Base-by-base conservation (phyloP, 2,888 invertebrate species). In the Macropis europaea region DNA sequence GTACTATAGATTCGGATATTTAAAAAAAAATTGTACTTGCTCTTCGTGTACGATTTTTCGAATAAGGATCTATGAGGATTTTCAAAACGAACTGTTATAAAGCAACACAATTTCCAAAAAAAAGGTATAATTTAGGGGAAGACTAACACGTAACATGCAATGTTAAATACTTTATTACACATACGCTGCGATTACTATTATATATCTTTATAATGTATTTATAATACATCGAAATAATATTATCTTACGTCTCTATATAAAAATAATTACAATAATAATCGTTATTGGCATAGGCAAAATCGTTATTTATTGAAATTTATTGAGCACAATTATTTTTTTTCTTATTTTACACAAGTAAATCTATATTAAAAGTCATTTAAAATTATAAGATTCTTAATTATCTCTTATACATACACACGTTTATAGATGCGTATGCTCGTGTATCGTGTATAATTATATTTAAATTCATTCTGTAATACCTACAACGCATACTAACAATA, bases 261-360 rank as follows among this genome's bases (percentile, higher is more conserved):
- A 79, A 77, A 81, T 75, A 68, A 77, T 69, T 69, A 68, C 69
- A 82, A 50, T 82, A 79, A 77, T 80, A 68, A 82, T 76, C 56
- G 54, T 82, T 77, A 80, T 81, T 84, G 83, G 85, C 84, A 85
- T 86, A 86, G 86, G 86, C 86, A 86, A 86, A 86, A 86, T 85
- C 76, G 83, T 86, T 83, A 85, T 84, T 86, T 86, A 86, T 86
- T 86, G 85, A 86, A 86, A 84, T 84, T 86, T 83, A 83, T 86
- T 86, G 86, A 86, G 86, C 86, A 86, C 86, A 85, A 82, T 84
- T 81, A 85, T 81, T 79, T 73, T 73, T 73, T 74, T 73, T 76
- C 79, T 86, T 84, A 76, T 82, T 78, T 82, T 86, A 84, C 82
- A 85, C 83, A 82, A 82, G 78, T 83, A 82, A 82, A 82, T 73